A percentile compares a stretch with the other conserved stretches of the same genome.
phyloP scores from a whole-genome alignment of 1,140 invertebrate species.

The Onthophagus taurus region DNA sequence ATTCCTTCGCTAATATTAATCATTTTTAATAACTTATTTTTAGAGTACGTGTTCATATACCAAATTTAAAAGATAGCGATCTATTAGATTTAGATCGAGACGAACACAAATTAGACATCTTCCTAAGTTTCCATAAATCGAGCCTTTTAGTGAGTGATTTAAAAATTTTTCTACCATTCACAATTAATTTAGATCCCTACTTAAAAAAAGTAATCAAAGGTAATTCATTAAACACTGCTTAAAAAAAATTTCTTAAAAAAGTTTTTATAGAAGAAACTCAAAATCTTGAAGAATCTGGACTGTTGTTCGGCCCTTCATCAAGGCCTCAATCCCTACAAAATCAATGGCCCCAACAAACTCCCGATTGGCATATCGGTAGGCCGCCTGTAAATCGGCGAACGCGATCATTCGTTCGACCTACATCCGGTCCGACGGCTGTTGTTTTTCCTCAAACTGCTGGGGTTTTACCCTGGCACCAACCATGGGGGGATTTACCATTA shows the following conservation, averaged over 20 bases:
- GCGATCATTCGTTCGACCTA: conserved; percentile 1
- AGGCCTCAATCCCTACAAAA: conserved; percentile 1
- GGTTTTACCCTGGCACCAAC: conserved; percentile 14
- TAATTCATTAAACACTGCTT: conserved; percentile 31
- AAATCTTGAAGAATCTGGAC: conserved; percentile 49
- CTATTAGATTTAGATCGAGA: conserved; percentile 87
- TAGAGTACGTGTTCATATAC: conserved; percentile 71
- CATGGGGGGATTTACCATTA: conserved; percentile 19
- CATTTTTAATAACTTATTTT: background rate
- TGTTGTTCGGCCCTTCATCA: conserved; percentile 20
- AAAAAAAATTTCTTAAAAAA: background rate
- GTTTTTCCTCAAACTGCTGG: conserved; percentile 17
- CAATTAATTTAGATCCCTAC: conserved; percentile 93
- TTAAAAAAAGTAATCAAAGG: conserved; percentile 92
- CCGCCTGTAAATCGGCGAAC: background rate
- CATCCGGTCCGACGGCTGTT: conserved; percentile 13
- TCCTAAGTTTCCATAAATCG: conserved; percentile 76
- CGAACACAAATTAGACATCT: conserved; percentile 88
- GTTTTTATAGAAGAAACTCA: conserved; percentile 53
- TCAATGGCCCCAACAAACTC: conserved; percentile 11
- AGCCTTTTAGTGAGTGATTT: conserved; percentile 76
- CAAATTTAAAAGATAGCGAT: conserved; percentile 76
- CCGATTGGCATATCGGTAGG: conserved; percentile 8
- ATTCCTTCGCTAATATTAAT: background rate
- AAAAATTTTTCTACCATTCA: conserved; percentile 92